Conservation (phyloP, 2,797 vertebrate species). For the Gymnothorax reevesii region DNA sequence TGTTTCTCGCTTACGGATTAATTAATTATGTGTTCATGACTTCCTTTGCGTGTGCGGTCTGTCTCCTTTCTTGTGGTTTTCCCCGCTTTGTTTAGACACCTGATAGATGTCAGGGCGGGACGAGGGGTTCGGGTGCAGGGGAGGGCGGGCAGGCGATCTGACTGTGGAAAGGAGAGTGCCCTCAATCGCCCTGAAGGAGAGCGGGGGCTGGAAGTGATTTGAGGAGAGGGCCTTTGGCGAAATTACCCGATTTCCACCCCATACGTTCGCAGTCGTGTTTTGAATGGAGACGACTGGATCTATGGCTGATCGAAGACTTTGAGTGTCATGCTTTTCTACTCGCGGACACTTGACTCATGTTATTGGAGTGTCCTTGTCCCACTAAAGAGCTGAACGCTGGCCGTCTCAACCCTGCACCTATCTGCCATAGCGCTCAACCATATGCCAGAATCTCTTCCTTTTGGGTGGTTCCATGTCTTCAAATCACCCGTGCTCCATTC, state of each 20-base stretch:
- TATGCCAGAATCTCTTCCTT: not conserved
- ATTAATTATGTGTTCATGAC: not conserved
- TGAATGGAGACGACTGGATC: slow-evolving; percentile 19
- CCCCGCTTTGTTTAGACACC: slow-evolving; percentile 50
- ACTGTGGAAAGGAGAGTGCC: not conserved
- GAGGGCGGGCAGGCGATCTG: not conserved
- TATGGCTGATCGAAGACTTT: not conserved
- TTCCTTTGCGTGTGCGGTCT: slow-evolving; percentile 49
- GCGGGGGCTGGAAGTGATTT: slow-evolving; percentile 37
- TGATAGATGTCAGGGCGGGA: not conserved
- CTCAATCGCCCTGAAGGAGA: not conserved
- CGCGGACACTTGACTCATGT: not conserved
- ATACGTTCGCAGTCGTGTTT: not conserved
- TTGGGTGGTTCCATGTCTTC: not conserved
- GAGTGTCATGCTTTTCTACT: not conserved
- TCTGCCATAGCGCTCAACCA: not conserved
- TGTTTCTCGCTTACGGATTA: slow-evolving; percentile 12
- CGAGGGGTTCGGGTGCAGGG: not conserved
- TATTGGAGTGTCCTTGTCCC: not conserved
- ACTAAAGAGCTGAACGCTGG: not conserved
- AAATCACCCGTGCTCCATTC: not conserved
- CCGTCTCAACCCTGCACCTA: not conserved
- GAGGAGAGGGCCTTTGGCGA: not conserved
- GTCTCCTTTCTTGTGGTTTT: slow-evolving; percentile 46
- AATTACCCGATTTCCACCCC: too few relatives aligned